Evolutionary conservation across 2,797 vertebrate genomes (phyloP).

Genomic region (Aeoliscus strigatus): DNA sequence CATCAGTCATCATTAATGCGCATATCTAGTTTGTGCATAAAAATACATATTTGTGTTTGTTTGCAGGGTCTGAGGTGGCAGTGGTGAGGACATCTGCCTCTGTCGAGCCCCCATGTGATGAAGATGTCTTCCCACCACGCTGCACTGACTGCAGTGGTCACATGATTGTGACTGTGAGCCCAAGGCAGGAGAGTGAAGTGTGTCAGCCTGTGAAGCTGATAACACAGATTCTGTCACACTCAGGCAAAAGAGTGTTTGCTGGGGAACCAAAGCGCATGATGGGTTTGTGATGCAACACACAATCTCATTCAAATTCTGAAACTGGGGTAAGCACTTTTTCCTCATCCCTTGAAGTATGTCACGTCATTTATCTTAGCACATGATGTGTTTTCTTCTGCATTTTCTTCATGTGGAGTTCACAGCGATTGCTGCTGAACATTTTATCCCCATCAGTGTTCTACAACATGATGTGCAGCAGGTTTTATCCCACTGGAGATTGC

Average conservation of each 20-base stretch:
- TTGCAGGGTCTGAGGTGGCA: neutral
- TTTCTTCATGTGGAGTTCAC: constrained; percentile 28
- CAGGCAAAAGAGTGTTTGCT: constrained; percentile 67
- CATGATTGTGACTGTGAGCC: constrained; percentile 56
- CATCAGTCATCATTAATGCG: too few relatives aligned
- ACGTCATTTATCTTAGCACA: constrained; percentile 35
- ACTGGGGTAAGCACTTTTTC: constrained; percentile 26
- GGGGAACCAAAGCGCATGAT: constrained; percentile 49
- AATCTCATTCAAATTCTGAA: constrained; percentile 45
- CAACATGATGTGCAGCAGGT: constrained; percentile 9
- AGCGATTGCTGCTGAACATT: constrained; percentile 10
- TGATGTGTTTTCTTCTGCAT: too few relatives aligned
- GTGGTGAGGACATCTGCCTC: constrained; percentile 6
- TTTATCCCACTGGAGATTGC: constrained; percentile 22
- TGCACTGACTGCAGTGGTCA: constrained; percentile 52
- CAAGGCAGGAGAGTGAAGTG: constrained; percentile 59
- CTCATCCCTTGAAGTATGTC: constrained; percentile 45
- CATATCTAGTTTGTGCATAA: constrained; percentile 1
- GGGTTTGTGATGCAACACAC: constrained; percentile 52
- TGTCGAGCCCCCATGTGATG: constrained; percentile 39
- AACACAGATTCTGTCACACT: constrained; percentile 69
- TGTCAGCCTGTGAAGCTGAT: constrained; percentile 73
- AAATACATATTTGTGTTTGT: constrained; percentile 9
- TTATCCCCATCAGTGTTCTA: constrained; percentile 22
- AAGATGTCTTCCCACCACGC: constrained; percentile 58